Base-by-base conservation (phyloP, 1,140 invertebrate genomes). In the Bacillus rossius region DNA sequence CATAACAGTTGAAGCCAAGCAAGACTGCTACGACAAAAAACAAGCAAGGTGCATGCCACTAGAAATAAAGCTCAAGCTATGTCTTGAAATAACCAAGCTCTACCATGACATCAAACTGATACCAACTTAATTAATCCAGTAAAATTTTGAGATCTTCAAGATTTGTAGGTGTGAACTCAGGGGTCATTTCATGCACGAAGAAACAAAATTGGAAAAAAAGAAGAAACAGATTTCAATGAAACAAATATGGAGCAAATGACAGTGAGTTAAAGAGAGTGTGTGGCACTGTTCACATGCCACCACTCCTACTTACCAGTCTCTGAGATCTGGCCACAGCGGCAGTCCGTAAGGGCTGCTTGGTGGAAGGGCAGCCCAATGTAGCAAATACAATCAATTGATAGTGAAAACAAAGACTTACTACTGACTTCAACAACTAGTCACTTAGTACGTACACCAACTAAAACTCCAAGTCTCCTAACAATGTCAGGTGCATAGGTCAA, bases 301-400 rank as follows among this genome's bases (percentile, higher is more conserved):
- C 23, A 23, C 53, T 55, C n/a, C 41, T 60, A 63, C 61, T 60
- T 60, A 63, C 61, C 61, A 55, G 56, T 60, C 58, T 63, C 58
- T 63, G 34, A 59, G 48, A 23, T 63, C 61, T 37, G 61, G 58
- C 61, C 61, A 63, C 52, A 63, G 61, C 53, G 61, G 61, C 61
- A 63, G 58, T 63, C 61, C 61, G 54, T 63, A 63, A 19, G 61
- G 61, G 61, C 61, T 63, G 61, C 61, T 63, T 60, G 58, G 37
- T 63, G 57, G 58, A 63, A 63, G 60, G 61, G 58, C 58, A 63
- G 54, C 53, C 55, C 61, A 63, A 60, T 63, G 55, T 61, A 61
- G 59, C 59, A 61, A 57, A 61, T 60, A 61, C 54, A 61, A 61
- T 61, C 45, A 61, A 29, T 54, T 51, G 54, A 57, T 57, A 61